These are phyloP conservation scores for Parazoanthus atlanticus DNA, from an alignment of 92 coral and sea anemone species.

Conservation along the genomic window DNA sequence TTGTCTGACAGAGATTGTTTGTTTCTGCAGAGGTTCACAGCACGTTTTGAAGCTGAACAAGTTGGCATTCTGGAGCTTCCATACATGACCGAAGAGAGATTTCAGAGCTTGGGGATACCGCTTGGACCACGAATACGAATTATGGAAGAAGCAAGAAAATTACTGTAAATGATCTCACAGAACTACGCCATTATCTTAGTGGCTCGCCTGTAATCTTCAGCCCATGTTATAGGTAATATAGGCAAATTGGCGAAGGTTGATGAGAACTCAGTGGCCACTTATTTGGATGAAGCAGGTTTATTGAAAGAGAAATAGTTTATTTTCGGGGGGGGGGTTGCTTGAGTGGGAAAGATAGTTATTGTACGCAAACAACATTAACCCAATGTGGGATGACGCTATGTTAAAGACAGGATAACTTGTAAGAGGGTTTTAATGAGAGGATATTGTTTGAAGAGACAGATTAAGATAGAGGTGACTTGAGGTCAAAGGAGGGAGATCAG, in stretches of 20 bases:
- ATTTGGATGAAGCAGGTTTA: not conserved
- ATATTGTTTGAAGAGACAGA: not conserved
- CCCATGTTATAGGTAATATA: not conserved
- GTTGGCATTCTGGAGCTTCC: slow-evolving; percentile 93
- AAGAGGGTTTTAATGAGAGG: not conserved
- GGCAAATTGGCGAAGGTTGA: not conserved
- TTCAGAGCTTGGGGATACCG: slow-evolving; percentile 94
- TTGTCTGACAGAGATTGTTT: not conserved
- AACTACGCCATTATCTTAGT: not conserved
- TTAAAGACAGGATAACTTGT: not conserved
- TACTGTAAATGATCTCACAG: slow-evolving; percentile 17
- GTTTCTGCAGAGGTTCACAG: slow-evolving; percentile 79
- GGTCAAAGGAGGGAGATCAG: not conserved
- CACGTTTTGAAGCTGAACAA: slow-evolving; percentile 94
- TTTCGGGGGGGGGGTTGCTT: not conserved
- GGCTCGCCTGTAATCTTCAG: not conserved
- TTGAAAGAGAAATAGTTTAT: not conserved
- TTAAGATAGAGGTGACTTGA: no score
- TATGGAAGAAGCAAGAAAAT: slow-evolving; percentile 83
- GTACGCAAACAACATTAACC: not conserved
- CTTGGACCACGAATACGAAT: slow-evolving; percentile 95
- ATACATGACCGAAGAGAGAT: slow-evolving; percentile 88
- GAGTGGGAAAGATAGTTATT: not conserved
- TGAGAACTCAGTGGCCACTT: not conserved
- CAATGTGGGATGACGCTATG: not conserved